A percentile compares a stretch with the other conserved stretches of the same genome.
phyloP scores from a whole-genome alignment of 1,140 invertebrate genomes.

The Cephus cinctus region DNA sequence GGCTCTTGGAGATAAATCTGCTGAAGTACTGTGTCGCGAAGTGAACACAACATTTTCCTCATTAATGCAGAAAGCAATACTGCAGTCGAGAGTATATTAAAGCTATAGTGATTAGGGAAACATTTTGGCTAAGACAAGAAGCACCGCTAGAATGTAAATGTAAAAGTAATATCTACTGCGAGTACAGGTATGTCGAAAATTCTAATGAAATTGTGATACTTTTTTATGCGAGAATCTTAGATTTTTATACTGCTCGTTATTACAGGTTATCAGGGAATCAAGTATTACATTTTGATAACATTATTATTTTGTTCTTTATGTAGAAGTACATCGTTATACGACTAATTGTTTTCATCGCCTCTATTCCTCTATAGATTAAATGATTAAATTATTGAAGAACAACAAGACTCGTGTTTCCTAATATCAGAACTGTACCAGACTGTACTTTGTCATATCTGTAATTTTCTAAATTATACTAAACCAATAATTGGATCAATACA shows the following conservation, averaged over 20 bases:
- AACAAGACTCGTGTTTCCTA: neutral
- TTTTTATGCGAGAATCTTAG: too few species aligned
- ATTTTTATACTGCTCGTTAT: too few species aligned
- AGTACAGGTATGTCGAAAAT: neutral
- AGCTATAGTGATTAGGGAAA: neutral
- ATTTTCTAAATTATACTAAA: too few species aligned
- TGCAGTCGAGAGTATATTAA: constrained; percentile 53
- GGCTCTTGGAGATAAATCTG: constrained; percentile 68
- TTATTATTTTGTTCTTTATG: too few species aligned
- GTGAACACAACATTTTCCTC: constrained; percentile 61
- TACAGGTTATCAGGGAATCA: too few species aligned
- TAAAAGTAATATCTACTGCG: neutral
- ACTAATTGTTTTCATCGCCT: too few species aligned
- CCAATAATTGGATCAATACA: too few species aligned
- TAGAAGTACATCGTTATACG: too few species aligned
- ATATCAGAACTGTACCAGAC: neutral
- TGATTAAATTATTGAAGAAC: neutral
- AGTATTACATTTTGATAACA: too few species aligned
- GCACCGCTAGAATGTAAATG: too few species aligned
- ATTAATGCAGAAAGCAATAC: constrained; percentile 50
- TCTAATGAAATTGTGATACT: neutral
- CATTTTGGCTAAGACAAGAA: too few species aligned
- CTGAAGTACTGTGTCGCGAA: constrained; percentile 63
- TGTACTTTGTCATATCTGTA: neutral
- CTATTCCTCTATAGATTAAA: neutral